Conservation (phyloP, 2,888 invertebrate genomes). For the Didymodactylos carnosus region DNA sequence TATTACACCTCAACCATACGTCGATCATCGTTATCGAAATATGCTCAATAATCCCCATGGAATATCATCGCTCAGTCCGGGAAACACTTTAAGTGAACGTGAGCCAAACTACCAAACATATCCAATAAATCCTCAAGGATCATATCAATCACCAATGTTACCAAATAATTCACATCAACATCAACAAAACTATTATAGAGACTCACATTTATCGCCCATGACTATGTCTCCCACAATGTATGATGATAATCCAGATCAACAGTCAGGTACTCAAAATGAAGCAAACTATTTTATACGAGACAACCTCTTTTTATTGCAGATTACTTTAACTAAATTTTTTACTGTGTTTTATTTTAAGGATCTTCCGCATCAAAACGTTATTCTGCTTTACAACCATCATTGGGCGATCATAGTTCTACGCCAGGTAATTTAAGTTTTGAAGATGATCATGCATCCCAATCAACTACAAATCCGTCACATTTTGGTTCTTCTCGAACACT, state of each 20-base stretch:
- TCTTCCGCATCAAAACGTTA: neutral
- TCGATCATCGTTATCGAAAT: too few species aligned
- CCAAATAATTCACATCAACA: too few species aligned
- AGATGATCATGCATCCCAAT: neutral
- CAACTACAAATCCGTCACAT: neutral
- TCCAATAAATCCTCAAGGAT: too few species aligned
- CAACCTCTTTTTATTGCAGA: too few species aligned
- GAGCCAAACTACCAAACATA: too few species aligned
- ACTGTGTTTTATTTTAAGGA: neutral
- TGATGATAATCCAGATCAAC: neutral
- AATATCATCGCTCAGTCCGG: too few species aligned
- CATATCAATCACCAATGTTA: too few species aligned
- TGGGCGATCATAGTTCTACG: neutral
- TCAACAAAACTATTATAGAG: neutral
- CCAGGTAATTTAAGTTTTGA: neutral
- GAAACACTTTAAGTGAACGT: too few species aligned
- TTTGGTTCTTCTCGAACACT: neutral
- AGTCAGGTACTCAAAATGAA: neutral
- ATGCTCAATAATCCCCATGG: too few species aligned
- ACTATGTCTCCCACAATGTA: neutral
- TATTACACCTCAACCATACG: too few species aligned
- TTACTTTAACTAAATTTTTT: neutral
- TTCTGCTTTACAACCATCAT: neutral
- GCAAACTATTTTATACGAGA: neutral
- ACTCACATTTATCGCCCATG: neutral